Base-by-base conservation (phyloP, 2,888 invertebrate species). In the Gonocerus acuteangulatus region DNA sequence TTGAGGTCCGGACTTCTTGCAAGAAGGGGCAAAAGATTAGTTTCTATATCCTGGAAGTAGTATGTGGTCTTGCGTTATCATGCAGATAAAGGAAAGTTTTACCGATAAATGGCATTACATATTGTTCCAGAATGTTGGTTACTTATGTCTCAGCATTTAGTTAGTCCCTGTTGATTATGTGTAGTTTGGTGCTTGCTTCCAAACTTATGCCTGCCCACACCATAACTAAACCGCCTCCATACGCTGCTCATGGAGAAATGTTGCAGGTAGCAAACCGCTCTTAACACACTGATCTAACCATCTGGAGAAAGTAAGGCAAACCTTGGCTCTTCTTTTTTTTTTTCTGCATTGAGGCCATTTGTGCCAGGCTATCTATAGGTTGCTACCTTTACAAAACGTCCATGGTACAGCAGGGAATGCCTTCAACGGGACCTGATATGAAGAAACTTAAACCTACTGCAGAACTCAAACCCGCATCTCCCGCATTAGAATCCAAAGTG, bases 161-260 rank as follows among this genome's bases (percentile, higher is more conserved):
- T 13, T 4, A 15, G 16, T 19, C 45, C 45, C 11, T 16, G 9
- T 2, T n/a, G 15, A 45, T 45, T n/a, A 9, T 16, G 45, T 45
- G 45, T 18, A 45, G 9, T 19, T 45, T 19, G 2, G 45, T 4
- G 2, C 18, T 11, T 15, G 19, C 15, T 4, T 45, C 45, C 45
- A 45, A 45, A 45, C 16, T 45, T n/a, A n/a, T 16, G 45, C 45
- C 45, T 16, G 45, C 18, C 45, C 45, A 45, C 45, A n/a, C 45
- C 45, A 45, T 45, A 4, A 18, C 45, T 9, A 42, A 15, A 13
- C 3, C n/a, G 3, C 42, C 42, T 42, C 42, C 42, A 7, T 9
- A 16, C 4, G 7, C 42, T 42, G 13, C n/a, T 42, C 42, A 7
- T 3, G 16, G 13, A 45, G 45, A 45, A 45, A 16, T 45, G 45